Base-by-base conservation (phyloP, 2,888 invertebrate species). In the Ellobium chinense region DNA sequence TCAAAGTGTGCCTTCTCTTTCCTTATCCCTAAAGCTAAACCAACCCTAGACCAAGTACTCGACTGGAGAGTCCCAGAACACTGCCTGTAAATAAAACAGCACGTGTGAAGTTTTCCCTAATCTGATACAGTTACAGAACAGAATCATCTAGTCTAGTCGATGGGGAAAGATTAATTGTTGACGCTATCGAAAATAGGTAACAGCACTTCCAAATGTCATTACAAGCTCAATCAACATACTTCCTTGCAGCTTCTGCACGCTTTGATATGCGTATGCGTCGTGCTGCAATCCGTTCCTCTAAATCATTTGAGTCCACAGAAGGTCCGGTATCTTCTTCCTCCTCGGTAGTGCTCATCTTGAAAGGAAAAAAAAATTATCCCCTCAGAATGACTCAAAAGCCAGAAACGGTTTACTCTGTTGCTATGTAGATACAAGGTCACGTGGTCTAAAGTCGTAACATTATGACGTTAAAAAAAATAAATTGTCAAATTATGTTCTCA, bases 231-330 rank as follows among this genome's bases (percentile, higher is more conserved):
- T 9, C 24, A 37, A 46, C 31, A 21, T 18, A 89, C 89, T 88
- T 85, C 85, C 86, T 88, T 24, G 87, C 87, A 58, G 89, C 88
- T 85, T 93, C 92, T 58, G 91, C 86, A 80, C 93, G 85, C 69
- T 94, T 94, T 91, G 95, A 94, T 88, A 96, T 96, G 68, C 96
- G 94, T 72, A 95, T 91, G 82, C 94, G 93, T 80, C 96, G 94
- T 0, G 95, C 96, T 62, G 95, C 94, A 92, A 96, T 96, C 86
- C 96, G 93, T 91, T 96, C 96, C 69, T 94, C 94, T 12, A 95
- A 95, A 91, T 96, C 95, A 4, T 91, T 89, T 0, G 96, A 96
- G 83, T 93, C 92, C 14, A 93, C 91, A 81, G 88, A 87, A 5
- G 93, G 93, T n/a, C 92, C 92, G 36, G 86, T 87, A 69, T 92